These are phyloP conservation scores for Trinectes maculatus DNA, from an alignment of 2,113 vertebrate species.

Conservation along the genomic window DNA sequence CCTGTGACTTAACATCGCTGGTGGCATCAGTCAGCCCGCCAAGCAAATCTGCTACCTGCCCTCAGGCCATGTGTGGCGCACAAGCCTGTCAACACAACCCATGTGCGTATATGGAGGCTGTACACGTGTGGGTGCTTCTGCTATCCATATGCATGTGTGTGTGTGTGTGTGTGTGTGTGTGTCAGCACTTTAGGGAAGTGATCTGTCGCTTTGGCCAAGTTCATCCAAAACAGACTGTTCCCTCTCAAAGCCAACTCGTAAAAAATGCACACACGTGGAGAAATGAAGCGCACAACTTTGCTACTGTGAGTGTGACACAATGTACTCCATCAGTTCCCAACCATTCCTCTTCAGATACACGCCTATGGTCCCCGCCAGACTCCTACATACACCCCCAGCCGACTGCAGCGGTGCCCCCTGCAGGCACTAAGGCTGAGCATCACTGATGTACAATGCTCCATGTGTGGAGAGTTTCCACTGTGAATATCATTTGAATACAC, in stretches of 20 bases:
- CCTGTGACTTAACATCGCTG: slow-evolving; percentile 51
- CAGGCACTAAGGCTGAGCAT: too few species aligned
- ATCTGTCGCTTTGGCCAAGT: slow-evolving; percentile 51
- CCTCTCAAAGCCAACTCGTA: slow-evolving; percentile 47
- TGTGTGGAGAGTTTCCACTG: not conserved
- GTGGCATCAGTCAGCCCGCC: slow-evolving; percentile 57
- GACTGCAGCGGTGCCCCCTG: too few species aligned
- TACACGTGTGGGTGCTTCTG: slow-evolving; percentile 34
- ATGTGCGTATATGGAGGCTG: slow-evolving; percentile 12
- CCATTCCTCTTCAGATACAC: not conserved
- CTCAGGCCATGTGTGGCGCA: slow-evolving; percentile 29
- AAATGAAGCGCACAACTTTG: not conserved
- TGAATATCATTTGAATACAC: not conserved
- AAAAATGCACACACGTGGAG: slow-evolving; percentile 11
- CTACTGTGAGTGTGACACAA: slow-evolving; percentile 2
- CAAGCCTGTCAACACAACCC: slow-evolving; percentile 30
- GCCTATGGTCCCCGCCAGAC: not conserved
- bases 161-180: slow-evolving; percentile 17
- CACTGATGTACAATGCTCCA: too few species aligned
- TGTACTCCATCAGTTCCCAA: not conserved
- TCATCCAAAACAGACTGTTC: slow-evolving; percentile 59
- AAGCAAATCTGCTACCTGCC: slow-evolving; percentile 64
- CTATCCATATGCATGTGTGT: slow-evolving; percentile 41
- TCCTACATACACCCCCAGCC: not conserved
- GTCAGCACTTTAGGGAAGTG: slow-evolving; percentile 26